Evolutionary conservation across 92 coral and sea anemone genomes (phyloP).

Genomic region (Palythoa caribaeorum): DNA sequence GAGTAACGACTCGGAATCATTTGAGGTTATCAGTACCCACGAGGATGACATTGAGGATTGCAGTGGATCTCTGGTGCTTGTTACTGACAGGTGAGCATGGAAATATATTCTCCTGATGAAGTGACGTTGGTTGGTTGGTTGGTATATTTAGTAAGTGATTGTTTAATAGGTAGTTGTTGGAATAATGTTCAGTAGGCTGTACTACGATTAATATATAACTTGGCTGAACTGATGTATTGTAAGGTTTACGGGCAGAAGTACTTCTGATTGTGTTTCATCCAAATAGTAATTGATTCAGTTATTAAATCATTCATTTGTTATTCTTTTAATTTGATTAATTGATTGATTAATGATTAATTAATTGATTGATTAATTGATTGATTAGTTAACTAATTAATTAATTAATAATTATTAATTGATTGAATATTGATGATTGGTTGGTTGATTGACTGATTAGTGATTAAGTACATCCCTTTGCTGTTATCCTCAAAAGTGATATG

Average conservation of each 20-base stretch:
- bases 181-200: too few species aligned
- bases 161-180: too few species aligned
- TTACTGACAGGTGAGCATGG: constrained; percentile 24
- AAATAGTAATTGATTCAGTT: too few species aligned
- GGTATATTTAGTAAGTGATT: too few species aligned
- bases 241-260: too few species aligned
- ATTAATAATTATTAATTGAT: neutral
- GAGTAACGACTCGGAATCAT: constrained; percentile 37
- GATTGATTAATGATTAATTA: too few species aligned
- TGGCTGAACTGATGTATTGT: too few species aligned
- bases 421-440: neutral
- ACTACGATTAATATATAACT: too few species aligned
- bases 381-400: neutral
- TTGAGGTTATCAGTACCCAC: constrained; percentile 1
- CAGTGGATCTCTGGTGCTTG: constrained; percentile 11
- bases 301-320: too few species aligned
- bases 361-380: too few species aligned
- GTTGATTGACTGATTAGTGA: neutral
- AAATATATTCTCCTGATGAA: neutral
- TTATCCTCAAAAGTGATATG: constrained; percentile 59
- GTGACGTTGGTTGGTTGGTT: neutral
- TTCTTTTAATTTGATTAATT: too few species aligned
- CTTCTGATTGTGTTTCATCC: too few species aligned
- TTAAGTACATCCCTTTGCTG: neutral
- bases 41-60: neutral